These are phyloP conservation scores for Oxyura jamaicensis DNA, from an alignment of 2,113 vertebrate genomes.

Conservation along the genomic window DNA sequence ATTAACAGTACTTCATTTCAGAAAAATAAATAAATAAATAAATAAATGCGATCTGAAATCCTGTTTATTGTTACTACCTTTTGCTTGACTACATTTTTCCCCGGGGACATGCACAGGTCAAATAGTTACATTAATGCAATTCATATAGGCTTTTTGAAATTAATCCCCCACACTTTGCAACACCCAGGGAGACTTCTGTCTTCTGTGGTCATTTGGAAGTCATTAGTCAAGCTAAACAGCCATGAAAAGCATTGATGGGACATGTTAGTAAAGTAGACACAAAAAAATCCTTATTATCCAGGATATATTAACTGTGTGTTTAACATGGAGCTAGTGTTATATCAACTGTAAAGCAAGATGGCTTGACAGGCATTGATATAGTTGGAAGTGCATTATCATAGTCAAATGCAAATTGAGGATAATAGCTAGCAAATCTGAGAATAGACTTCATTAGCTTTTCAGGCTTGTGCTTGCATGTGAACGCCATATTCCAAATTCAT, in stretches of 20 bases:
- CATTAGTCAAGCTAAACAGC: conserved; percentile 76
- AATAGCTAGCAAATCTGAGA: conserved; percentile 54
- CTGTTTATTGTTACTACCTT: not conserved
- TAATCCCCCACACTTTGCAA: conserved; percentile 35
- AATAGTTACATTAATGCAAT: conserved; percentile 74
- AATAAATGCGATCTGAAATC: not conserved
- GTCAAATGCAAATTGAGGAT: conserved; percentile 54
- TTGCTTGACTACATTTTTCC: conserved; percentile 33
- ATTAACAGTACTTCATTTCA: not conserved
- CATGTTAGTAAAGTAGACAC: conserved; percentile 55
- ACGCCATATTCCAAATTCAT: not conserved
- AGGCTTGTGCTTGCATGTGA: not conserved
- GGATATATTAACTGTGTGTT: conserved; percentile 34
- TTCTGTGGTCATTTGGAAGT: conserved; percentile 70
- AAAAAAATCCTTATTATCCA: conserved; percentile 47
- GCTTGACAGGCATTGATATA: conserved; percentile 59
- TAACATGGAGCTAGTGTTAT: conserved; percentile 30
- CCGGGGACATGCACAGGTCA: conserved; percentile 53
- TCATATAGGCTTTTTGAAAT: conserved; percentile 69
- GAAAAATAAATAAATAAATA: not conserved
- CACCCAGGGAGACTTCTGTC: conserved; percentile 55
- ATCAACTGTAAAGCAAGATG: conserved; percentile 53
- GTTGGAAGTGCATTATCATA: conserved; percentile 30
- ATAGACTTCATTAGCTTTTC: conserved; percentile 34
- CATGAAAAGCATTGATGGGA: conserved; percentile 73